Evolutionary conservation across 2,888 invertebrate species (phyloP), one percentile per base, ranked within the genome.

Genomic region (Alcis repandata): DNA sequence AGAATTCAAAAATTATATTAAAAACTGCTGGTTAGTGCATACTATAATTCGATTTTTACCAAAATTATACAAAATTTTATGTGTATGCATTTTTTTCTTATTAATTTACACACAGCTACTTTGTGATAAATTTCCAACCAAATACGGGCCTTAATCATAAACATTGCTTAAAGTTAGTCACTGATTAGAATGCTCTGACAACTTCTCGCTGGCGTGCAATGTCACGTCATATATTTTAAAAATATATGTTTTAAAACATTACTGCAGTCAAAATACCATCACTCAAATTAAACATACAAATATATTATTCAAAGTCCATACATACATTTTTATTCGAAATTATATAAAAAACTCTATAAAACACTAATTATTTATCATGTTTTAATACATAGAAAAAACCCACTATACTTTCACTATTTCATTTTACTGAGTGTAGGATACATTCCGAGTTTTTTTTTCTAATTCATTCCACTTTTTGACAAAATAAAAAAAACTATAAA

Each of bases 261-360:
- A 59, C 54, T 59, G 59, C 59, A 59, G 27, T n/a, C 53, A 59
- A 64, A 59, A 4, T 22, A 41, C 8, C 22, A 56, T 56, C 40
- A 13, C 19, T 20, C 56, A 49, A 62, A 61, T 27, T 48, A 73
- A 76, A 41, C 62, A 62, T 59, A 59, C 56, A 61, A 61, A 63
- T 53, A 63, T 63, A 58, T 53, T 64, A 59, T 58, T 45, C 53
- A 63, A 53, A 59, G 6, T 54, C 53, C 59, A 64, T 59, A 64
- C 63, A 71, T 65, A 79, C 73, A 80, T 72, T 77, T 76, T 76
- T 79, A 84, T 80, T 83, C 78, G 79, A 83, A 78, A 79, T 75
- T 77, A 82, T 72, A 72, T 51, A 51, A 57, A 59, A 48, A 22
- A 48, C 43, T 52, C 49, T 58, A 59, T 59, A 76, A 80, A 76